Percentiles rank a stretch among this genome's conserved stretches.
Conservation (phyloP, 2,888 invertebrate genomes). For the Lagria hirta region DNA sequence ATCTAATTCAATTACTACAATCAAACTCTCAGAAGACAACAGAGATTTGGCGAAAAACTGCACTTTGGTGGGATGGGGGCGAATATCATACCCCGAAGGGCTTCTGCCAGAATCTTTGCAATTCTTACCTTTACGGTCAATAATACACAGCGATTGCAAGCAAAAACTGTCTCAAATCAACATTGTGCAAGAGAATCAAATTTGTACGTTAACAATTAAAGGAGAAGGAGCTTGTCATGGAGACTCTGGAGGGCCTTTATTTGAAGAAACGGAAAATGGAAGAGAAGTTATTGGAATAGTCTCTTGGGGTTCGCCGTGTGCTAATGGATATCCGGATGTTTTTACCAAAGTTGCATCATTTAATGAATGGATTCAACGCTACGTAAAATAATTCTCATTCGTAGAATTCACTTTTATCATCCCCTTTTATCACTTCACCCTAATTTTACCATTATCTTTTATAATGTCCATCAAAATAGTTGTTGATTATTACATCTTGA, state of each 20-base stretch:
- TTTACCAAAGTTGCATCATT: slow-evolving; percentile 53
- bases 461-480: too few species aligned
- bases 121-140: slow-evolving; percentile 56
- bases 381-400: too few species aligned
- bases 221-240: slow-evolving; percentile 64
- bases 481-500: too few species aligned
- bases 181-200: slow-evolving; percentile 41
- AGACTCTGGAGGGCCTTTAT: slow-evolving; percentile 60
- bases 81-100: slow-evolving; percentile 59
- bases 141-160: slow-evolving; percentile 34
- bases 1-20: slow-evolving; percentile 46
- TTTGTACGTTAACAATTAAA: slow-evolving; percentile 60
- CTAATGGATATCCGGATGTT: slow-evolving; percentile 59
- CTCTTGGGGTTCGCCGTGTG: slow-evolving; percentile 61
- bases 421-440: too few species aligned
- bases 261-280: slow-evolving; percentile 37
- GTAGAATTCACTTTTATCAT: too few species aligned
- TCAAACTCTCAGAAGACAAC: slow-evolving; percentile 51
- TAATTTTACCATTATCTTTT: too few species aligned
- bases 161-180: not conserved
- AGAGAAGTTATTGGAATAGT: slow-evolving; percentile 54
- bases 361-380: slow-evolving; percentile 7
- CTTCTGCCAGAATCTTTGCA: slow-evolving; percentile 59
- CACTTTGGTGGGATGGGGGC: slow-evolving; percentile 47
- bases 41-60: slow-evolving; percentile 43